phyloP scores from a whole-genome alignment of 2,113 vertebrate genomes.

The Callionymus lyra region DNA sequence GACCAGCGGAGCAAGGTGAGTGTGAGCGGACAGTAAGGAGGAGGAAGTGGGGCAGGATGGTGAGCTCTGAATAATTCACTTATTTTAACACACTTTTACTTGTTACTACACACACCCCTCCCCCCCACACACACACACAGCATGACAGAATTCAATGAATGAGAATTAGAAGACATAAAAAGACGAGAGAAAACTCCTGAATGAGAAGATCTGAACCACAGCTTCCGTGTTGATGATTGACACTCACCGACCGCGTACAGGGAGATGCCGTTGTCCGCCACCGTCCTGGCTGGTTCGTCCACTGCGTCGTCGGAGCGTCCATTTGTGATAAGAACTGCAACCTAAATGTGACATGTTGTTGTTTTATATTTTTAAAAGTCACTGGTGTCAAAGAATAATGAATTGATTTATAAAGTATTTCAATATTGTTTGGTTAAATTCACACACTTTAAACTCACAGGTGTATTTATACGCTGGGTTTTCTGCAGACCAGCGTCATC shows the following conservation, averaged over 20 bases:
- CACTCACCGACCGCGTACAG: constrained; percentile 77
- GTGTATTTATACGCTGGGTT: too few relatives aligned
- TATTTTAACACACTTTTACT: too few relatives aligned
- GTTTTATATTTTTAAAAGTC: too few relatives aligned
- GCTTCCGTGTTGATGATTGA: constrained; percentile 31
- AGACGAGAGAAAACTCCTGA: too few relatives aligned
- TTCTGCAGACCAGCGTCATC: too few relatives aligned
- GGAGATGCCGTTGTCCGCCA: constrained; percentile 71
- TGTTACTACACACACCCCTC: too few relatives aligned
- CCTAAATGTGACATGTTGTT: constrained; percentile 55
- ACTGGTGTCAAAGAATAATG: too few relatives aligned
- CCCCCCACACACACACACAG: too few relatives aligned
- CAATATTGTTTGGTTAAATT: too few relatives aligned
- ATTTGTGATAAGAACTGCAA: constrained; percentile 71
- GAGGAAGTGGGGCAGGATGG: constrained; percentile 3
- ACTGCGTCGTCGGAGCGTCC: constrained; percentile 69
- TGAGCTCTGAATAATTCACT: not conserved
- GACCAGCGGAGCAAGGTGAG: constrained; percentile 20
- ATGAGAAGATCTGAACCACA: constrained; percentile 34
- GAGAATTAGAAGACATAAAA: constrained; percentile 34
- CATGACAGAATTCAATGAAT: constrained; percentile 38
- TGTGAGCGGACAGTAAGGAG: constrained; percentile 14
- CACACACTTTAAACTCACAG: too few relatives aligned
- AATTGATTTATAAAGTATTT: too few relatives aligned
- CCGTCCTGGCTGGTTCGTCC: constrained; percentile 51